Base-by-base conservation (phyloP, 2,113 vertebrate species). In the Cephalopterus ornatus region DNA sequence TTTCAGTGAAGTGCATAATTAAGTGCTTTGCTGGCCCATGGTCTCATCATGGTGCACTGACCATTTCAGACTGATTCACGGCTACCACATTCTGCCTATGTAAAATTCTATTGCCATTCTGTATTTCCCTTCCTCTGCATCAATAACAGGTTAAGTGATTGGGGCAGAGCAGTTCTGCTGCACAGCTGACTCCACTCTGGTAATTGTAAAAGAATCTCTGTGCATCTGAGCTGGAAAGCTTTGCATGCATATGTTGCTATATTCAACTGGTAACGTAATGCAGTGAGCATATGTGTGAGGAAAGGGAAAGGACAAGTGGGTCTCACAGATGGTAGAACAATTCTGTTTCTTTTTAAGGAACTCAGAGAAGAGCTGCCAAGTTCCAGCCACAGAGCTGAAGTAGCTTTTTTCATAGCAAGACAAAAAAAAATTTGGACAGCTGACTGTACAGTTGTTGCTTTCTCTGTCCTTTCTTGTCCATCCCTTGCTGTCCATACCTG, bases 281-380 rank as follows among this genome's bases (percentile, higher is more conserved):
- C 26, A 94, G 46, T 14, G 30, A 95, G 67, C 27, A 52, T 84
- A 90, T 92, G 82, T 86, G 68, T 22, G 18, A 84, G 79, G 68
- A 92, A 83, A 96, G 39, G 42, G 50, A 92, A 84, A 93, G 85
- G 85, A 92, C 76, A 92, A 92, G 68, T 39, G 32, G 46, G 44
- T 94, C 83, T 93, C 79, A 70, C 95, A 94, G 85, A 86, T 91
- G 95, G 92, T 81, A 89, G 49, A 95, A 89, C 65, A 81, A 73
- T 94, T 93, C 90, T 56, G 13, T 86, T 92, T 86, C 88, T 92
- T 94, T 93, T 92, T 91, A 88, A 84, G 56, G 68, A 96, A 72
- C 68, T 92, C 12, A 0, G 35, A 59, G 55, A 88, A 93, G 32
- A 42, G n/a, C 42, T 94, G 93, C 92, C 95, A 96, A 96, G 61